phyloP scores from a whole-genome alignment of 2,888 invertebrate genomes.

The Diplazon laetatorius region DNA sequence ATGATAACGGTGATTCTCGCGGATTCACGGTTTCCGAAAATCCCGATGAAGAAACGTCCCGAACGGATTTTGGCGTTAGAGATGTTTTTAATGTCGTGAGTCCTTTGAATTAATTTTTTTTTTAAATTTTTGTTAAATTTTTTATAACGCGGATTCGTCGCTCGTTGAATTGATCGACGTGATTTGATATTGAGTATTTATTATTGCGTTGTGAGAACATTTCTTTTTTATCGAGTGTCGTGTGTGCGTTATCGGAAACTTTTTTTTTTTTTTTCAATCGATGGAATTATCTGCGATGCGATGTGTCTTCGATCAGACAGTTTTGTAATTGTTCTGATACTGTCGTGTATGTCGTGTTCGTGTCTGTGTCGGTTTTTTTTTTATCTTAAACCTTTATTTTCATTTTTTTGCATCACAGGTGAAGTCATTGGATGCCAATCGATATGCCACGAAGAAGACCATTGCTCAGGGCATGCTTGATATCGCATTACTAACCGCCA shows the following conservation, averaged over 20 bases:
- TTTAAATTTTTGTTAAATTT: background rate
- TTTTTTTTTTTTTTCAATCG: too few species aligned
- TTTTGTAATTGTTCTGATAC: background rate
- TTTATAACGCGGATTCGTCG: background rate
- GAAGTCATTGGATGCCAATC: constrained; percentile 92
- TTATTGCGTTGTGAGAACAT: background rate
- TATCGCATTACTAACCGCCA: constrained; percentile 93
- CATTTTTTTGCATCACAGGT: constrained; percentile 50
- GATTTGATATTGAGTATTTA: background rate
- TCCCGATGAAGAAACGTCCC: constrained; percentile 8
- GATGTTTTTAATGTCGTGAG: constrained; percentile 45
- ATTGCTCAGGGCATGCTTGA: constrained; percentile 96
- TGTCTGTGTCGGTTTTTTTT: too few species aligned
- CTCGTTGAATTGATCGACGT: background rate
- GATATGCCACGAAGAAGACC: constrained; percentile 96
- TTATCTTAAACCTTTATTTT: background rate
- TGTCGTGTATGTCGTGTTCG: too few species aligned
- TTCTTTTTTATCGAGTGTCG: background rate
- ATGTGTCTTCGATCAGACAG: constrained; percentile 6
- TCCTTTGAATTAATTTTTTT: constrained; percentile 1
- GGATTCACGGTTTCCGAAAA: constrained; percentile 25
- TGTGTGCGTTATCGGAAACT: too few species aligned
- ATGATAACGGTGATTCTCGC: background rate
- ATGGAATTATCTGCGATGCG: constrained; percentile 4
- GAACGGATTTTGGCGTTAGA: constrained; percentile 27